These are phyloP conservation scores for Vandiemenella viatica DNA, from an alignment of 2,888 invertebrate genomes.

Conservation along the genomic window DNA sequence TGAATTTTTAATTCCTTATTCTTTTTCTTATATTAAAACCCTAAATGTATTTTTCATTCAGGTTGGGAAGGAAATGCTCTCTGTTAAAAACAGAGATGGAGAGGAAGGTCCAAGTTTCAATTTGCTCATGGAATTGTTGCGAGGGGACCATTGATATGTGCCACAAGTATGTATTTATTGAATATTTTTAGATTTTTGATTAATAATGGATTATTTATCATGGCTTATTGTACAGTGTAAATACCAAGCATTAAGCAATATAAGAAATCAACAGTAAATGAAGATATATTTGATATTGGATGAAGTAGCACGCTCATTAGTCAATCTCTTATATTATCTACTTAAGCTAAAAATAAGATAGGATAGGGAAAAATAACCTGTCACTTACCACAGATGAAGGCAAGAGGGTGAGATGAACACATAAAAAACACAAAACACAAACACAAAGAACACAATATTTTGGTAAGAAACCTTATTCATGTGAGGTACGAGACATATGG, in stretches of 20 bases:
- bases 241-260: too few relatives aligned
- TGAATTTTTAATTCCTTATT: not conserved
- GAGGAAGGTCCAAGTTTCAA: constrained; percentile 83
- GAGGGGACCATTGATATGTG: constrained; percentile 68
- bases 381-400: too few relatives aligned
- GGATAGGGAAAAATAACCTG: too few relatives aligned
- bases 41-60: constrained; percentile 25
- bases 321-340: too few relatives aligned
- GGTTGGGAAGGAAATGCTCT: constrained; percentile 87
- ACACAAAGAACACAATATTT: too few relatives aligned
- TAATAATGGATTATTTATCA: not conserved
- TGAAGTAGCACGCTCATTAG: too few relatives aligned
- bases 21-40: not conserved
- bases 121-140: constrained; percentile 83
- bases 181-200: not conserved
- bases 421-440: too few relatives aligned
- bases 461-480: too few relatives aligned
- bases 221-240: not conserved
- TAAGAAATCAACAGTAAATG: too few relatives aligned
- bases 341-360: too few relatives aligned
- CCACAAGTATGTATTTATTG: constrained; percentile 9
- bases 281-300: not conserved
- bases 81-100: constrained; percentile 72
- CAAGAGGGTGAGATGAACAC: too few relatives aligned
- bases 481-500: too few relatives aligned